Evolutionary conservation across 2,888 invertebrate species (phyloP).

Genomic region (Agrypnus murinus): DNA sequence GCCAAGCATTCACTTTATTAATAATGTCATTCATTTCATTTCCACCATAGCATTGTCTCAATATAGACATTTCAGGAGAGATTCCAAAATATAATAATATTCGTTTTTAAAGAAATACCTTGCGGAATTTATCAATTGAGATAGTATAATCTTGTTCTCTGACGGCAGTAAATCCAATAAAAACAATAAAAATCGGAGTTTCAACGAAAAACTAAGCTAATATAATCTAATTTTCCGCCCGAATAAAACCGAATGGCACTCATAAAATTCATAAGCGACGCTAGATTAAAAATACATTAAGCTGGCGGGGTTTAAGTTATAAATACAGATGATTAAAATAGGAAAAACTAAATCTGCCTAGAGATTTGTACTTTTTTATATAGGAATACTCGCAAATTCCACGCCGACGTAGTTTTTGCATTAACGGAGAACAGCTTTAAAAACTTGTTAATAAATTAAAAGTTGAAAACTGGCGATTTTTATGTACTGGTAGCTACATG

Average conservation of each 20-base stretch:
- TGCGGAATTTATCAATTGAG: no score
- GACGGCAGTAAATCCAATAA: conserved; percentile 10
- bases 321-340: conserved; percentile 44
- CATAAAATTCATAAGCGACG: conserved; percentile 46
- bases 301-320: conserved; percentile 35
- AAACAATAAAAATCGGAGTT: conserved; percentile 16
- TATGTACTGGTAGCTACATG: not conserved
- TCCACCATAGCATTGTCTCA: no score
- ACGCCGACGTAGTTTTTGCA: no score
- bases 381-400: no score
- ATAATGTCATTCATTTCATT: no score
- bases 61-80: no score
- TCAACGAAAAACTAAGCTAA: conserved; percentile 33
- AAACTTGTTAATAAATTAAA: conserved; percentile 19
- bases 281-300: conserved; percentile 50
- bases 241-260: conserved; percentile 44
- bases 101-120: not conserved
- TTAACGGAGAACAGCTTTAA: not conserved
- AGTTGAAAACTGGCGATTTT: not conserved
- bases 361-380: conserved; percentile 10
- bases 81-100: not conserved
- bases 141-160: not conserved
- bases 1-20: no score
- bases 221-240: conserved; percentile 44
- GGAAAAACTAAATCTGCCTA: conserved; percentile 21